Evolutionary conservation across 1,140 invertebrate species (phyloP), one percentile per base, ranked within the genome.

Genomic region (Heliconius nattereri): DNA sequence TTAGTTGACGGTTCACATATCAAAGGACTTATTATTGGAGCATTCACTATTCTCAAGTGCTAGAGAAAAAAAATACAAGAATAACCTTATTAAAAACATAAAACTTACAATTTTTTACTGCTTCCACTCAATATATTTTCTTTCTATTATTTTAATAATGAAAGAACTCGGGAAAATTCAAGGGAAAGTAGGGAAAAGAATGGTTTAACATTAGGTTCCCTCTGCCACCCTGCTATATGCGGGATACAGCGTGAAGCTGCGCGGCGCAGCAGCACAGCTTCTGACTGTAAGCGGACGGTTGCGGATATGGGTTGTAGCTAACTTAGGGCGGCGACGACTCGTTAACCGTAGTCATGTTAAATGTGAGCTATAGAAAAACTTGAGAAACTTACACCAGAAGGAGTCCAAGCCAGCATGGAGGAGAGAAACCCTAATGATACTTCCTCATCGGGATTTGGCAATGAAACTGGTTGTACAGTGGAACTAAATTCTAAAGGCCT

Each of bases 31-130:
- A 94, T 90, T 19, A 92, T 77, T 9, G 92, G 91, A 7, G 86
- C 86, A 77, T 93, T 93, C 1, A 94, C 89, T 20, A 90, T 75
- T 40, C 92, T 79, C n/a, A 94, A 87, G 71, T 94, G 91, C 92
- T 94, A 83, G 2, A 85, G 86, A 78, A 37, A 75, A 77, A n/a
- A 66, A 60, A 71, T 70, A 49, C 32, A 73, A 29, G 1, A 66
- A 23, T 78, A 73, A 19, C 19, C 37, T 40, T 71, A 85, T 32
- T 26, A 20, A 5, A n/a, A 2, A 32, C 3, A 32, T 20, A 29
- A 35, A 20, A 29, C 32, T 6, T 52, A 7, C 19, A 20, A 52
- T 1, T 52, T 52, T 52, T 0, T 52, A 52, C 40, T 16, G 19
- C 19, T 52, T 52, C 2, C 19, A 19, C 19, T 19, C 1, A 52